phyloP scores from a whole-genome alignment of 1,140 invertebrate genomes.

The Ips nitidus region DNA sequence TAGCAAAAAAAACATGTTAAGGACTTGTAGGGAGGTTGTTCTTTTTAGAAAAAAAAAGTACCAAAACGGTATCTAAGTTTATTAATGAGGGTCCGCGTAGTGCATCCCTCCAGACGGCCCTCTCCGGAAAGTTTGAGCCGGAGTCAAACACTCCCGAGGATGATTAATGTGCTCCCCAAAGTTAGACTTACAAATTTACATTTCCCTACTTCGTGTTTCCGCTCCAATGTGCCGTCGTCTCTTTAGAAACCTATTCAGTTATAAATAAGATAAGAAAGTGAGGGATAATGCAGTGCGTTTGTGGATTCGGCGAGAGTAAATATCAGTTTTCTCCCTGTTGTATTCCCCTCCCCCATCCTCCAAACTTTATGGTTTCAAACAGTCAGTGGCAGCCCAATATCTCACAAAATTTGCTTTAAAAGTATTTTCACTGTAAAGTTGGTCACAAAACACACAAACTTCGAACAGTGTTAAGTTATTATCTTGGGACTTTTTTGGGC shows the following conservation, averaged over 20 bases:
- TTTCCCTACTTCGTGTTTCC: conserved; percentile 30
- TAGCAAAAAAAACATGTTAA: too few species aligned
- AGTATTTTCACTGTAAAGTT: too few species aligned
- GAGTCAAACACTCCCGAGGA: conserved; percentile 24
- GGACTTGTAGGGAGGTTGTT: too few species aligned
- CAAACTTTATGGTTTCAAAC: too few species aligned
- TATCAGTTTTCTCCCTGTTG: conserved; percentile 22
- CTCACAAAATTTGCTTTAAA: too few species aligned
- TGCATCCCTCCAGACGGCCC: conserved; percentile 1
- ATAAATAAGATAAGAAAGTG: conserved; percentile 36
- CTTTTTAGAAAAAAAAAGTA: too few species aligned
- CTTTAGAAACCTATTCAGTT: conserved; percentile 34
- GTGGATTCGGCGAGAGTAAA: conserved; percentile 24
- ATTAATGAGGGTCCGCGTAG: conserved; percentile 26
- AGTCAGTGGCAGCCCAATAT: too few species aligned
- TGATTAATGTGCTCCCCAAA: conserved; percentile 28
- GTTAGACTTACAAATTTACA: conserved; percentile 33
- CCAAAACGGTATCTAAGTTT: conserved; percentile 6
- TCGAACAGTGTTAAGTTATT: too few species aligned
- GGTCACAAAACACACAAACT: too few species aligned
- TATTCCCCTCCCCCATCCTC: background rate
- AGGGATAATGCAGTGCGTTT: conserved; percentile 28
- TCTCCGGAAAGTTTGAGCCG: conserved; percentile 17
- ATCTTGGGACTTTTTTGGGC: too few species aligned
- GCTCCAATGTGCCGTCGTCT: conserved; percentile 27